These are phyloP conservation scores for Lithophane leautieri DNA, from an alignment of 2,888 invertebrate genomes.

Conservation along the genomic window DNA sequence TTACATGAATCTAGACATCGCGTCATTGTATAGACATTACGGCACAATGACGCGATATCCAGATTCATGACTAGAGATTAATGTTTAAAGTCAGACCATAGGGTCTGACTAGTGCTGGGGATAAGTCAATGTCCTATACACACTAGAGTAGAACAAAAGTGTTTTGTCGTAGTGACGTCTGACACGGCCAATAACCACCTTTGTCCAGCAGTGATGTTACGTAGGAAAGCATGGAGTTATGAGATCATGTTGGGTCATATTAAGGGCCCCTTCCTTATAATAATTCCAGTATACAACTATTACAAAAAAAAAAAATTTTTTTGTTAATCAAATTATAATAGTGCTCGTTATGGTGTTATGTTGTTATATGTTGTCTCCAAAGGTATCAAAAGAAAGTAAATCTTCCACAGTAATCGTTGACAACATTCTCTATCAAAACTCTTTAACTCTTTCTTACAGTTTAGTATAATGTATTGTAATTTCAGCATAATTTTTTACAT, in stretches of 20 bases:
- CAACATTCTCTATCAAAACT: not conserved
- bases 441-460: not conserved
- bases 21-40: constrained; percentile 1
- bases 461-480: constrained; percentile 16
- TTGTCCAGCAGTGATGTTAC: not conserved
- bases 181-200: constrained; percentile 30
- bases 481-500: constrained; percentile 9
- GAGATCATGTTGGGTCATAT: not conserved
- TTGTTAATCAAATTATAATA: no score
- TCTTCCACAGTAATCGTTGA: not conserved
- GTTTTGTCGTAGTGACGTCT: constrained; percentile 14
- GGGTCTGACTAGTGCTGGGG: constrained; percentile 5
- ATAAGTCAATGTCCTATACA: constrained; percentile 28
- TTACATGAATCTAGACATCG: constrained; percentile 19
- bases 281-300: no score
- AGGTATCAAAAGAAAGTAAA: not conserved
- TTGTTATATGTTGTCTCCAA: not conserved
- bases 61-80: no score
- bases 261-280: no score
- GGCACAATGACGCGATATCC: no score
- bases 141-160: constrained; percentile 34
- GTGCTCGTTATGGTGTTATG: not conserved
- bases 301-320: no score
- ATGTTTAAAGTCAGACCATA: no score
- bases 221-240: not conserved